Base-by-base conservation (phyloP, 2,888 invertebrate genomes). In the Lepidochrysops patricia region DNA sequence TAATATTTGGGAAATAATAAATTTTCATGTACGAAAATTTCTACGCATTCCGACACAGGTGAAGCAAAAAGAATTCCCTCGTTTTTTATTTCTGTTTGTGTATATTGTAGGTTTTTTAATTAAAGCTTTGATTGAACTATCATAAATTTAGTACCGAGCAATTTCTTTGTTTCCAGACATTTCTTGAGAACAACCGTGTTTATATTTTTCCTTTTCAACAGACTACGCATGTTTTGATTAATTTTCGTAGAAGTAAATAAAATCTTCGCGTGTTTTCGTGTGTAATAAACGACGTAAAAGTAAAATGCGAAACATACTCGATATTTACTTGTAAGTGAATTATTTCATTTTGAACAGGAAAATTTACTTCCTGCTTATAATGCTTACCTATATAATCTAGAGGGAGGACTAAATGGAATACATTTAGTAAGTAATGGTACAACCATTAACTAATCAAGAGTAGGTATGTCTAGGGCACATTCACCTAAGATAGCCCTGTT, bases 41-140 rank as follows among this genome's bases (percentile, higher is more conserved):
- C 19, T 3, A 19, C 43, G 19, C 19, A 9, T 43, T 43, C 19
- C 43, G 9, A 23, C 43, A 19, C 43, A 43, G 43, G 43, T 43
- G 19, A 43, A 43, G 43, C 9, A 43, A 43, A 23, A 43, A 19
- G 7, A 43, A 43, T 26, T 50, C 13, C 7, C 26, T 26, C 25
- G n/a, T 50, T 50, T 37, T 26, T 26, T 50, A 25, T 50, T 50
- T 50, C 6, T 25, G 49, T n/a, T 23, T 49, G 12, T 49, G n/a
- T 26, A n/a, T 27, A 27, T 52, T 52, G 27, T 2, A 12, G 9
- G 27, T 13, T 52, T 52, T 52, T 52, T 26, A 3, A 52, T 52
- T 27, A 52, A 52, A 52, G 15, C 52, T 52, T 26, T 52, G 52
- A 52, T 52, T 52, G 52, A 52, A 52, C 26, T 52, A 52, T 52